These are phyloP conservation scores for Hippasteria phrygiana DNA, from an alignment of 53 echinoderm and acorn worm species.

Conservation along the genomic window DNA sequence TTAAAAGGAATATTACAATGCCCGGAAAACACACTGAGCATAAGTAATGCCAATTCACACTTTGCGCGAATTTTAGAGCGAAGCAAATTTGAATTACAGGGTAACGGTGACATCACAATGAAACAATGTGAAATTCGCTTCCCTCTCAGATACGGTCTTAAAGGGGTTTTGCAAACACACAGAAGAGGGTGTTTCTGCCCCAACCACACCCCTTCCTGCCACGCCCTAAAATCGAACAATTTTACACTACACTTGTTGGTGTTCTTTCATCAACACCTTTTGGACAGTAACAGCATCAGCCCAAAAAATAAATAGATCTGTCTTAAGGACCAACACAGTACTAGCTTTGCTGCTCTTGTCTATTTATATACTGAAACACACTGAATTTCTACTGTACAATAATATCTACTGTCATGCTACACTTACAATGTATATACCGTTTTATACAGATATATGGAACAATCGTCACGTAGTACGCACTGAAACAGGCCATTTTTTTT, in stretches of 20 bases:
- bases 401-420: constrained; percentile 19
- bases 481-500: not conserved
- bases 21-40: too few species aligned
- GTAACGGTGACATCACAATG: too few species aligned
- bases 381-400: not conserved
- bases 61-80: too few species aligned
- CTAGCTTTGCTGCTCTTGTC: not conserved
- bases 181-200: too few species aligned
- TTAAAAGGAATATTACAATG: too few species aligned
- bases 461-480: constrained; percentile 22
- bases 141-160: too few species aligned
- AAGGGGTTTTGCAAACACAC: too few species aligned
- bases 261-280: not conserved
- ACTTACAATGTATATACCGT: not conserved
- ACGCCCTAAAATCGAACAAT: too few species aligned
- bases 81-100: too few species aligned
- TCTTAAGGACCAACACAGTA: not conserved
- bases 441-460: constrained; percentile 45
- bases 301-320: not conserved
- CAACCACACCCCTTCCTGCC: too few species aligned
- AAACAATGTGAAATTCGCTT: too few species aligned
- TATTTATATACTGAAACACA: not conserved
- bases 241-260: not conserved
- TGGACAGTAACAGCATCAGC: not conserved
- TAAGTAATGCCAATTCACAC: too few species aligned